Evolutionary conservation across 2,888 invertebrate genomes (phyloP), one percentile per base, ranked within the genome.

Genomic region (Petrolisthes cinctipes): DNA sequence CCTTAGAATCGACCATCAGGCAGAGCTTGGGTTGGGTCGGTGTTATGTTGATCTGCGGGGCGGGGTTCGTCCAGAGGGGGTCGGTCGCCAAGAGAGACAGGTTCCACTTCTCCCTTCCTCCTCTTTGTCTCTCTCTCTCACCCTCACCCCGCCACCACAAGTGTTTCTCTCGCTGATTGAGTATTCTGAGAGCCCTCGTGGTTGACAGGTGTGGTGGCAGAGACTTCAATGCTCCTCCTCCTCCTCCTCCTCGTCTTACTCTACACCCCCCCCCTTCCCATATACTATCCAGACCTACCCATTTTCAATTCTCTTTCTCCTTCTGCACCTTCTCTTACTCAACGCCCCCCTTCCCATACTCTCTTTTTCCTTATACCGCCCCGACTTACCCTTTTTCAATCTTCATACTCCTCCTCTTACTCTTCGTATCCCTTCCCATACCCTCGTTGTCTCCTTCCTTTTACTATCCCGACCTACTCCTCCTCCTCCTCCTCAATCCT

Each of bases 41-140:
- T 37, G 37, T 37, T 37, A 37, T 37, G 37, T 37, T 37, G 37
- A 37, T 37, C 37, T 37, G 37, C 37, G 37, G 37, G 37, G 37
- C 37, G 37, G 37, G 37, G 37, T 37, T 2, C 37, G 0, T 37
- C 37, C 37, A 37, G 37, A 37, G 37, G 37, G 37, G 37, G 37
- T 37, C 37, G 37, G 37, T 37, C 37, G 37, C 37, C 11, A 61
- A 17, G 61, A 17, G 61, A 76, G 61, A 61, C 11, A 61, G 61
- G 61, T 17, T 83, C 56, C 66, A 17, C 51, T 20, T 71, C 20
- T 73, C 71, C 53, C 71, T 83, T 54, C 53, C 82, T 71, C 71
- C 23, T 57, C 57, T 56, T 37, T 75, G 75, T 23, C 51, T 54
- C 51, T 76, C n/a, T n/a, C 54, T 11, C 51, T 37, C 75, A 75